Percentiles rank a stretch among this genome's conserved stretches.
Evolutionary conservation across 1,140 invertebrate species (phyloP).

Genomic region (Latrodectus geometricus): DNA sequence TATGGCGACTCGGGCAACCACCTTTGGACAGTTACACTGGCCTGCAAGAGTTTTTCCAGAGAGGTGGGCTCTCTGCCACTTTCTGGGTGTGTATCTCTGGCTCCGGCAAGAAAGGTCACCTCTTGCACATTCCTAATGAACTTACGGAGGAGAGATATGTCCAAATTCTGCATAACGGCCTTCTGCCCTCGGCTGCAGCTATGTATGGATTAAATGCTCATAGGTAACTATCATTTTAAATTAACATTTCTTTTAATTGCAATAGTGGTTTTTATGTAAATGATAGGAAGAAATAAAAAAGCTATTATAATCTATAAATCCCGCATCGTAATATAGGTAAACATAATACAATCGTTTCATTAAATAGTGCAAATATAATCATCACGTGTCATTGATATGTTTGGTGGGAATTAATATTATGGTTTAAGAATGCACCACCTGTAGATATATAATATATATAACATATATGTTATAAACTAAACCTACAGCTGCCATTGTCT

Average conservation of each 20-base stretch:
- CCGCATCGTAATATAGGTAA: too few species aligned
- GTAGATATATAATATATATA: too few species aligned
- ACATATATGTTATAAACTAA: too few species aligned
- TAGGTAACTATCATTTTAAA: constrained; percentile 32
- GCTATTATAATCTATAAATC: too few species aligned
- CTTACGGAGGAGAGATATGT: constrained; percentile 58
- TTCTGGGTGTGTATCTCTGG: constrained; percentile 57
- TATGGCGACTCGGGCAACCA: constrained; percentile 46
- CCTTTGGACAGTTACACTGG: constrained; percentile 36
- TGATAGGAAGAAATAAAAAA: too few species aligned
- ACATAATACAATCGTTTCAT: too few species aligned
- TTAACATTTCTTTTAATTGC: too few species aligned
- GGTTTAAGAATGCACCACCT: too few species aligned
- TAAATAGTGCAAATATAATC: too few species aligned
- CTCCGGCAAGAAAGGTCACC: constrained; percentile 33
- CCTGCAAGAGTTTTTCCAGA: constrained; percentile 35
- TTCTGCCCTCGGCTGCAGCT: constrained; percentile 50
- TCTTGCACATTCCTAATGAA: constrained; percentile 54
- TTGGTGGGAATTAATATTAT: too few species aligned
- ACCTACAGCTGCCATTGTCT: too few species aligned
- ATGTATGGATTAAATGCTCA: constrained; percentile 56
- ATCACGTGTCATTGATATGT: too few species aligned
- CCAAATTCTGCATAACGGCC: constrained; percentile 56
- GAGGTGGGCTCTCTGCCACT: constrained; percentile 37
- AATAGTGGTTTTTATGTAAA: background rate